Evolutionary conservation across 2,113 vertebrate species (phyloP).

Genomic region (Spermophilus dauricus): DNA sequence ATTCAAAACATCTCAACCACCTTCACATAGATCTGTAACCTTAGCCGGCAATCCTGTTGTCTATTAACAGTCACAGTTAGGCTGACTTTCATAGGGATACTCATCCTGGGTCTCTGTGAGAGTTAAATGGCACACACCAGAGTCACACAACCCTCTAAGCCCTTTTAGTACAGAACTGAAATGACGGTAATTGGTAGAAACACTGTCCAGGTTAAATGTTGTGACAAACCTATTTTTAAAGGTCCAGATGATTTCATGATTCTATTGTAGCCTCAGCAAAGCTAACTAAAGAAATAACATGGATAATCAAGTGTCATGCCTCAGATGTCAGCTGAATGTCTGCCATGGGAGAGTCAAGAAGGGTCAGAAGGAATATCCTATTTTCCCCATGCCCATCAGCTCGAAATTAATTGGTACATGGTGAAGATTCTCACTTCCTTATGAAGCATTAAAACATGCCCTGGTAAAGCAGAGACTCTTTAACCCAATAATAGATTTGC

Average conservation of each 20-base stretch:
- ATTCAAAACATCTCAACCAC: neutral
- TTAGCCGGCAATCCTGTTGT: neutral
- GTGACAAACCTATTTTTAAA: constrained; percentile 62
- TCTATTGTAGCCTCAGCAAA: neutral
- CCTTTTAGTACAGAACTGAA: constrained; percentile 42
- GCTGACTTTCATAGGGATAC: neutral
- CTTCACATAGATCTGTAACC: neutral
- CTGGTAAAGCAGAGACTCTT: neutral
- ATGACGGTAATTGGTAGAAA: constrained; percentile 13
- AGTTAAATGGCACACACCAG: neutral
- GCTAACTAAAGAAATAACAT: constrained; percentile 22
- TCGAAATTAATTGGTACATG: neutral
- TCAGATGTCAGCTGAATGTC: neutral
- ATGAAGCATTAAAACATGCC: neutral
- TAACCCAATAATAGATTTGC: neutral
- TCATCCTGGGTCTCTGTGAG: neutral
- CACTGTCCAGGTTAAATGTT: constrained; percentile 61
- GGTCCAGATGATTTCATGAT: constrained; percentile 34
- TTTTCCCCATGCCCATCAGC: neutral
- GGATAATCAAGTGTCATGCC: neutral
- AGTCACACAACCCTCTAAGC: neutral
- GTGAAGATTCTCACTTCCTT: neutral
- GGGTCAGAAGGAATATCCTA: neutral
- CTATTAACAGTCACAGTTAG: neutral
- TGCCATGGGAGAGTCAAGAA: neutral